Conservation (phyloP, 2,797 vertebrate genomes). For the Menidia menidia region DNA sequence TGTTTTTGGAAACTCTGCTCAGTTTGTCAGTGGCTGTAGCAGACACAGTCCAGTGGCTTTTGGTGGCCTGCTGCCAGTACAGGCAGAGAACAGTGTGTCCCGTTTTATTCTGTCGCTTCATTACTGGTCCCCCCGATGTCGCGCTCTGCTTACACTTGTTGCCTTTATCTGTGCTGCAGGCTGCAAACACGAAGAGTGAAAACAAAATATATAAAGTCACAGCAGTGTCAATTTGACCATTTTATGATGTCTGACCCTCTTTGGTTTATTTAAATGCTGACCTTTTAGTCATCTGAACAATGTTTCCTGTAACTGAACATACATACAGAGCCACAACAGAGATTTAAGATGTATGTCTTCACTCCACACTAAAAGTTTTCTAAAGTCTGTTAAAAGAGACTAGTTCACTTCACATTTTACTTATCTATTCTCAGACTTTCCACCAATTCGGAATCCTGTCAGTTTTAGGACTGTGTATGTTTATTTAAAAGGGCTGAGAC, state of each 20-base stretch:
- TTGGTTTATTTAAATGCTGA: slow-evolving; percentile 56
- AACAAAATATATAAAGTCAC: neutral
- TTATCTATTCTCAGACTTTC: neutral
- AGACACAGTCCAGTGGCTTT: slow-evolving; percentile 51
- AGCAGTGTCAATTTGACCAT: neutral
- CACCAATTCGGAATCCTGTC: neutral
- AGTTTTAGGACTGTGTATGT: neutral
- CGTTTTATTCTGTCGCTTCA: slow-evolving; percentile 41
- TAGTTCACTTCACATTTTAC: neutral
- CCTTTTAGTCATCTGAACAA: slow-evolving; percentile 55
- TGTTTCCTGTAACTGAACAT: slow-evolving; percentile 28
- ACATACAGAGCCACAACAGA: slow-evolving; percentile 2
- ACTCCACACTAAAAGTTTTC: neutral
- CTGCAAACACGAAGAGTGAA: slow-evolving; percentile 1
- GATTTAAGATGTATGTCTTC: slow-evolving; percentile 2
- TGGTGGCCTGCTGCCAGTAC: slow-evolving; percentile 54
- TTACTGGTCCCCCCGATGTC: slow-evolving; percentile 16
- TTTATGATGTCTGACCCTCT: neutral
- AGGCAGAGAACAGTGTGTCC: slow-evolving; percentile 46
- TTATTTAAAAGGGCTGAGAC: slow-evolving; percentile 4
- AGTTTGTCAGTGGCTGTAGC: slow-evolving; percentile 34
- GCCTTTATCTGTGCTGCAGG: neutral
- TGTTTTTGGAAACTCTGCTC: slow-evolving; percentile 60
- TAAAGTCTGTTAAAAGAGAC: neutral
- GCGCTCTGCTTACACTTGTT: slow-evolving; percentile 3